Base-by-base conservation (phyloP, 1,140 invertebrate genomes). In the Zaprionus taronus region DNA sequence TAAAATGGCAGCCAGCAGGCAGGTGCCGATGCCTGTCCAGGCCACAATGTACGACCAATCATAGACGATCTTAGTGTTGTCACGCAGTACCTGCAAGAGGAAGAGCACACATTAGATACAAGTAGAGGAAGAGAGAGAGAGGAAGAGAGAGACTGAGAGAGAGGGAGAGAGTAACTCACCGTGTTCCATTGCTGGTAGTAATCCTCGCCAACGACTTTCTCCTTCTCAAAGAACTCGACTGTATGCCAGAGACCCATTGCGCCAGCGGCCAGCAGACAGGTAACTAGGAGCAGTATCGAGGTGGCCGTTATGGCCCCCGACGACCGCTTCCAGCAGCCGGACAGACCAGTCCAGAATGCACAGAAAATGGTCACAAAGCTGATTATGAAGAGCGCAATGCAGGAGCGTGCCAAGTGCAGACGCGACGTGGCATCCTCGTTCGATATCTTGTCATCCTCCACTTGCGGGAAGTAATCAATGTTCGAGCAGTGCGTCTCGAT, bases 11-110 rank as follows among this genome's bases (percentile, higher is more conserved):
- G 97, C 96, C 87, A 98, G 93, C 81, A 98, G 95, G 87, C 96
- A 96, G 94, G 97, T 96, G 85, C 96, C 97, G 87, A 98, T 97
- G 93, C 97, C 97, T 94, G 97, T 97, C 98, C 97, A 98, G 93
- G 97, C 97, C 83, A 98, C 95, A 94, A 98, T 97, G 95, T 98
- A 98, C 80, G 97, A 98, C 97, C 97, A 98, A 94, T 98, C 97
- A 94, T 98, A 98, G 94, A 96, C 96, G 92, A 97, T 95, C 94
- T 96, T 95, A 76, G 96, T 96, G 93, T 97, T 96, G 92, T 97
- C 96, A 93, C 96, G 96, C 91, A 98, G 95, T 91, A 97, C 96
- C 97, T 98, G 94, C 1, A 20, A 17, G 3, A 51, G 9, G 9
- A 34, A 34, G 4, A 17, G 41, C 12, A n/a, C 5, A 26, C n/a